These are phyloP conservation scores for Thamnophis sirtalis DNA, from an alignment of 2,113 vertebrate species.

Conservation along the genomic window DNA sequence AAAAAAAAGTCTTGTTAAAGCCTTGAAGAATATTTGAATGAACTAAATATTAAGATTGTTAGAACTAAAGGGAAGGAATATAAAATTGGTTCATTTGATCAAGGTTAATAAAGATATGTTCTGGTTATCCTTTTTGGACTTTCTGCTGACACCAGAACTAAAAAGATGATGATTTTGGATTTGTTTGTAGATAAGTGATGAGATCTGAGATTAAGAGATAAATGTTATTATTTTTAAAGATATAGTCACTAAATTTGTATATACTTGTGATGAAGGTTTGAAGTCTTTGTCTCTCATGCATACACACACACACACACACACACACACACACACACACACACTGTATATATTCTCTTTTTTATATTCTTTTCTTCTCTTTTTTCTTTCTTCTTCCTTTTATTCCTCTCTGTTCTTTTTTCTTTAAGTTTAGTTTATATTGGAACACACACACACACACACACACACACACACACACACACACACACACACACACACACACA, in stretches of 20 bases:
- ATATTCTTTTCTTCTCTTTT: neutral
- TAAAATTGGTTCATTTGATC: neutral
- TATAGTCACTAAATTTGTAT: neutral
- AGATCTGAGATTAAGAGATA: too few species aligned
- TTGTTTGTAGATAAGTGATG: too few species aligned
- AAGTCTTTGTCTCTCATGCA: neutral
- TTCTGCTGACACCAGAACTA: neutral
- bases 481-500: too few species aligned
- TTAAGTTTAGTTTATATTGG: neutral
- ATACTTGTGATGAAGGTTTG: neutral
- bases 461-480: too few species aligned
- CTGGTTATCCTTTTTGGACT: neutral
- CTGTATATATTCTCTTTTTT: neutral
- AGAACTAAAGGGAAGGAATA: neutral
- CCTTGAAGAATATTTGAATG: neutral
- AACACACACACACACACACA: neutral
- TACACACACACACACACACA: too few species aligned
- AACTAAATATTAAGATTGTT: neutral
- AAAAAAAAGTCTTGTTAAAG: neutral
- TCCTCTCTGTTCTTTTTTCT: neutral
- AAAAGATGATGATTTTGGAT: neutral
- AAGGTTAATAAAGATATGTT: neutral
- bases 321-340: too few species aligned
- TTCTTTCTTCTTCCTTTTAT: neutral
- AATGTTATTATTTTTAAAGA: neutral